Base-by-base conservation (phyloP, 2,888 invertebrate species). In the Syrista parreyssii region DNA sequence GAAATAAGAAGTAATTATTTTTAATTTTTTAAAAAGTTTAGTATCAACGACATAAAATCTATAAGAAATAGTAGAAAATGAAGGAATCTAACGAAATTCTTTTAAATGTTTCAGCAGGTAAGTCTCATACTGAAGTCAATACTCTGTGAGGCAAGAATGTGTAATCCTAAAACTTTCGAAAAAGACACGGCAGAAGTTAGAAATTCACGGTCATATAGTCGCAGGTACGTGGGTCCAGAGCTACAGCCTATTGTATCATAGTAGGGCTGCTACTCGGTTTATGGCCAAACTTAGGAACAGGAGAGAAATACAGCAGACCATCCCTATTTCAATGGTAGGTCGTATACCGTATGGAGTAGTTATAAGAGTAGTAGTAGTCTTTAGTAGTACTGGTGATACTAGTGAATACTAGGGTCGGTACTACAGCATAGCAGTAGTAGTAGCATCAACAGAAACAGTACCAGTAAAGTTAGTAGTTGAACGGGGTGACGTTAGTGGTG, bases 401-500 rank as follows among this genome's bases (percentile, higher is more conserved):
- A 55, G 23, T 55, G 23, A 55, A 55, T 55, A 55, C 55, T 55
- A 23, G 55, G 9, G 55, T 55, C 55, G 23, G 23, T 55, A 55
- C 55, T 55, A 55, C 23, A 55, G 55, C 15, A 23, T 78, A 79
- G 71, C 75, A 76, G 79, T 80, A 82, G 82, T 81, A 83, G 82
- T 85, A 79, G 76, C 23, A 33, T 31, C 33, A 71, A 71, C 71
- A 33, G 71, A 4, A 31, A 30, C 31, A 33, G 31, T 23, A 11
- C 33, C 30, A 55, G 9, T 55, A 55, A 55, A 55, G 55, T 15
- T 55, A 9, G 55, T 55, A 55, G 55, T 55, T 55, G 23, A 55
- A 9, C 55, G 23, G 23, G 12, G 30, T 32, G 71, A 33, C 23
- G 71, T 80, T 79, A 82, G 88, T 88, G 84, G 89, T 88, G 84